Percentiles rank a stretch among this genome's conserved stretches.
phyloP scores from a whole-genome alignment of 2,888 invertebrate species.

The Congeria kusceri region DNA sequence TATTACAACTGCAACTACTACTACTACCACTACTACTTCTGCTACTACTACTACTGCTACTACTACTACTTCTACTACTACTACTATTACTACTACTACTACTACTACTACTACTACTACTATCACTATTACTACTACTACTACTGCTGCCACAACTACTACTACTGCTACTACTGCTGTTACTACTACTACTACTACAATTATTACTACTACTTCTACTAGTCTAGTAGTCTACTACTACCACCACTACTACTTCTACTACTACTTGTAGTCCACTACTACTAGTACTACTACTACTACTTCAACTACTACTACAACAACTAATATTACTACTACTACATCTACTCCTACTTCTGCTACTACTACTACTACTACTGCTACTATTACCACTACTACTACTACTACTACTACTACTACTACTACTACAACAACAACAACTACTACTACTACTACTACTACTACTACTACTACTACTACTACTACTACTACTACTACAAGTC shows the following conservation, averaged over 20 bases:
- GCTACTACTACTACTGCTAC: conserved; percentile 14
- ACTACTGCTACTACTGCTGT: conserved; percentile 15
- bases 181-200: conserved; percentile 14
- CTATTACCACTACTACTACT: not conserved
- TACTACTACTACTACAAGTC: conserved; percentile 8
- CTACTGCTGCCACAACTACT: conserved; percentile 13
- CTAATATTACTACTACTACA: not conserved
- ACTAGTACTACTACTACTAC: conserved; percentile 15
- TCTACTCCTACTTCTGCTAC: conserved; percentile 6
- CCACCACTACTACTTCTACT: conserved; percentile 11
- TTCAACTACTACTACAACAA: conserved; percentile 3
- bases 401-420: not conserved
- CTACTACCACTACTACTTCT: conserved; percentile 14
- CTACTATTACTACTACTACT: conserved; percentile 19
- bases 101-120: conserved; percentile 18
- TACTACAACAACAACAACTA: not conserved
- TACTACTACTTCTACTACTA: conserved; percentile 17
- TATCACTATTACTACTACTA: conserved; percentile 13
- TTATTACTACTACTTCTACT: conserved; percentile 15
- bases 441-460: conserved; percentile 10
- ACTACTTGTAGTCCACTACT: conserved; percentile 9
- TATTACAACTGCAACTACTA: conserved; percentile 4
- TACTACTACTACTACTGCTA: conserved; percentile 2
- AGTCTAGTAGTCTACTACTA: conserved; percentile 12
- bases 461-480: conserved; percentile 8